phyloP scores from a whole-genome alignment of 2,797 vertebrate species.

The Betta splendens region DNA sequence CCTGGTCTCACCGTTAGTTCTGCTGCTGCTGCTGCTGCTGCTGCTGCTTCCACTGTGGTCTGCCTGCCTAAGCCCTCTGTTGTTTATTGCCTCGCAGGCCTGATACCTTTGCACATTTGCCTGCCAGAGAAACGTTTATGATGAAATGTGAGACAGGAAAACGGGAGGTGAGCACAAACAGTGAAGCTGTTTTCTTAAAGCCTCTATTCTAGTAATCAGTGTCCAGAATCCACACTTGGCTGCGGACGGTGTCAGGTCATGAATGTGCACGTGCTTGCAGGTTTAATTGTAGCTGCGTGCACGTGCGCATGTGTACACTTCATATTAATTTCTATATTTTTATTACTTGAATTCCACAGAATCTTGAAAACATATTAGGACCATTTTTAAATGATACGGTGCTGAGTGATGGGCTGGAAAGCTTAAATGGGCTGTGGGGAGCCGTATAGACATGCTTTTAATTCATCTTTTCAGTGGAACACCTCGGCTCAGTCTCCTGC shows the following conservation, averaged over 20 bases:
- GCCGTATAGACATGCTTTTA: constrained; percentile 79
- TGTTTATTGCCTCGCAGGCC: constrained; percentile 74
- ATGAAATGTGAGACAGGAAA: constrained; percentile 76
- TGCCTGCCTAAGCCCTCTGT: constrained; percentile 67
- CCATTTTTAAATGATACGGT: constrained; percentile 84
- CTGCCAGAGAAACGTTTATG: constrained; percentile 80
- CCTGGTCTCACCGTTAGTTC: too few relatives aligned
- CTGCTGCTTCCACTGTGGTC: constrained; percentile 67
- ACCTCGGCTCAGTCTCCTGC: constrained; percentile 69
- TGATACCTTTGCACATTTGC: constrained; percentile 65
- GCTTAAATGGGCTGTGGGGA: constrained; percentile 63
- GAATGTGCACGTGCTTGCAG: constrained; percentile 27
- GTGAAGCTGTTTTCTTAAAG: constrained; percentile 72
- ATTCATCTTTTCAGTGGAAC: constrained; percentile 69
- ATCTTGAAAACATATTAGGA: constrained; percentile 83
- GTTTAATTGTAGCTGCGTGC: constrained; percentile 25
- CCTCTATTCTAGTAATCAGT: constrained; percentile 71
- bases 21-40: constrained; percentile 71
- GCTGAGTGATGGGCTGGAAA: constrained; percentile 87
- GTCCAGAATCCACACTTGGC: constrained; percentile 76
- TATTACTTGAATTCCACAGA: constrained; percentile 67
- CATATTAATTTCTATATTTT: constrained; percentile 14
- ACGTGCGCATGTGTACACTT: constrained; percentile 11
- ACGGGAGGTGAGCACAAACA: constrained; percentile 76
- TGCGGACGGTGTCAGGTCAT: constrained; percentile 49